Conservation (phyloP, 2,113 vertebrate species). For the Hippocampus guttulatus region DNA sequence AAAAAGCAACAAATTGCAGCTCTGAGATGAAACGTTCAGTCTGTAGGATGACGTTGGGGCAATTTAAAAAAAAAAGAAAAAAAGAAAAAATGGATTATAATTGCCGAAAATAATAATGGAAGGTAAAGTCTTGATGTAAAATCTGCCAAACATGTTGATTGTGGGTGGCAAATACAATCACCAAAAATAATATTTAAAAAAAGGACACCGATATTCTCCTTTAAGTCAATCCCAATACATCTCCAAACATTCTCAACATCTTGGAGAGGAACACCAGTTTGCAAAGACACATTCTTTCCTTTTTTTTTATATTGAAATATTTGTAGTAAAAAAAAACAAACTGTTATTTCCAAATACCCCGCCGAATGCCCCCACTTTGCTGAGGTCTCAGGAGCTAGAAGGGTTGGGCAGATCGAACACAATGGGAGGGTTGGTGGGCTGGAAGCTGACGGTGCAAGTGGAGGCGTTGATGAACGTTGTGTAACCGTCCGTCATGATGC, state of each 20-base stretch:
- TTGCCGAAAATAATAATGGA: neutral
- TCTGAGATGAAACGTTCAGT: slow-evolving; percentile 2
- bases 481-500: slow-evolving; percentile 96
- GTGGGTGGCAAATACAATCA: neutral
- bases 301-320: slow-evolving; percentile 53
- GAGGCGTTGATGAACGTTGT: slow-evolving; percentile 96
- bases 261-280: slow-evolving; percentile 77
- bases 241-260: slow-evolving; percentile 56
- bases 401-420: slow-evolving; percentile 98
- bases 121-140: neutral
- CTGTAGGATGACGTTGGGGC: neutral
- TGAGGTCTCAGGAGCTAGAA: slow-evolving; percentile 83
- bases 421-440: slow-evolving; percentile 96
- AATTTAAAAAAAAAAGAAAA: neutral
- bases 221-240: slow-evolving; percentile 41
- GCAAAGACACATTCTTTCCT: slow-evolving; percentile 74
- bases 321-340: slow-evolving; percentile 76
- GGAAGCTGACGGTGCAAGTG: slow-evolving; percentile 96
- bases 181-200: neutral
- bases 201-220: slow-evolving; percentile 53
- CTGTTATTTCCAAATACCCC: slow-evolving; percentile 40
- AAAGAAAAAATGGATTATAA: neutral
- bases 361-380: neutral
- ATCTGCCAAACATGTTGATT: slow-evolving; percentile 4
- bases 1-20: neutral